Evolutionary conservation across 1,140 invertebrate species (phyloP), one percentile per base, ranked within the genome.

Genomic region (Copidosoma floridanum): DNA sequence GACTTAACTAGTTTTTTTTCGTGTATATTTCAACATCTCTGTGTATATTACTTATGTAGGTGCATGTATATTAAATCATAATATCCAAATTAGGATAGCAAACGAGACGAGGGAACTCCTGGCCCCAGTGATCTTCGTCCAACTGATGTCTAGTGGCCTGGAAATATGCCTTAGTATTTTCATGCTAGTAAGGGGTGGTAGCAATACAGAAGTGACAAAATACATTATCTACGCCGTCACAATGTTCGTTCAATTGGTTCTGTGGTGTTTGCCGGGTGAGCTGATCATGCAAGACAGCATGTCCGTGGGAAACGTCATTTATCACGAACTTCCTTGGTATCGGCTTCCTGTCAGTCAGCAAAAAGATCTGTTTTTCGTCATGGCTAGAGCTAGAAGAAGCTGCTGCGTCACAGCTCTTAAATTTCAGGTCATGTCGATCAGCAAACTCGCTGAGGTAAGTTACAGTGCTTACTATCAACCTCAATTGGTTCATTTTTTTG

Each of bases 141-240:
- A 68, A 53, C 27, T 70, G 14, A 35, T 70, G 1, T 64, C 59
- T 1, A 65, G 61, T 27, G 58, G 65, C 2, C 6, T 70, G 7
- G 64, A 63, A 41, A 57, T 70, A 24, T 70, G 67, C 51, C 58
- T 70, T 18, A 62, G 61, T 18, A 61, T 65, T 29, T 68, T 58
- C 27, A 53, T 61, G 0, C 10, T 68, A 1, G 51, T 61, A 8
- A 53, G 38, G 14, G 57, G 47, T 23, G 55, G 24, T 1, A 44
- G 26, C 20, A 11, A 21, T 12, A 20, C 20, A 11, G 63, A 67
- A 58, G n/a, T 64, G 2, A 10, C 63, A 2, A 64, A 57, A 51
- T 67, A 51, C 23, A 50, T 40, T 23, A 56, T 26, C 27, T 70
- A 64, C 47, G 50, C 65, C 18, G 11, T 35, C 8, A 56, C 63